Percentiles rank a stretch among this genome's conserved stretches.
phyloP scores from a whole-genome alignment of 2,888 invertebrate species.

The Synanthedon andrenaeformis region DNA sequence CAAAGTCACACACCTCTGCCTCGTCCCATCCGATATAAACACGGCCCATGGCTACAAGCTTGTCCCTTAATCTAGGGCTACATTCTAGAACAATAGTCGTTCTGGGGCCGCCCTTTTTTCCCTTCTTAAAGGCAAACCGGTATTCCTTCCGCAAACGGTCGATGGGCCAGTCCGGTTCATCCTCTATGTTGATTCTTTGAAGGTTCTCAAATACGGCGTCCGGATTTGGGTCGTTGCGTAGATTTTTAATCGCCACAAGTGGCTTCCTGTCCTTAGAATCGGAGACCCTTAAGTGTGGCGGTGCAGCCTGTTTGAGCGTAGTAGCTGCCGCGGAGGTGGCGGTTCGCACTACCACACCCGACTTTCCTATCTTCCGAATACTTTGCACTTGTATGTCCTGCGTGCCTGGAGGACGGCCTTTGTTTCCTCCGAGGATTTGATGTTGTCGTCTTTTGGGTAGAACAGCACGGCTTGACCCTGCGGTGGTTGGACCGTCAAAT shows the following conservation, averaged over 20 bases:
- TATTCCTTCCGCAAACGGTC: not conserved
- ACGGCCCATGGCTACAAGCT: not conserved
- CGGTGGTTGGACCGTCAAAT: not conserved
- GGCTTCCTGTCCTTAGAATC: not conserved
- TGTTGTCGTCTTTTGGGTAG: constrained; percentile 1
- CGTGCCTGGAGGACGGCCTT: not conserved
- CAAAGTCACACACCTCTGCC: constrained; percentile 1
- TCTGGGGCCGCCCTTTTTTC: not conserved
- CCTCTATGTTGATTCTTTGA: not conserved
- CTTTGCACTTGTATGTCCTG: not conserved
- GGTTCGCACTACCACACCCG: constrained; percentile 7
- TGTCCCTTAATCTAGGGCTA: not conserved
- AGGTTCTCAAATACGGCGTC: not conserved
- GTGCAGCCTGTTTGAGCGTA: constrained; percentile 4
- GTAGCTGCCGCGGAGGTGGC: not conserved
- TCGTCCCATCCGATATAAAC: constrained; percentile 5
- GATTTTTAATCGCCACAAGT: not conserved
- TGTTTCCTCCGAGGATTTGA: constrained; percentile 1
- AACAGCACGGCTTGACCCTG: constrained; percentile 5
- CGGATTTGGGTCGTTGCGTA: not conserved
- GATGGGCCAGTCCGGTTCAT: not conserved
- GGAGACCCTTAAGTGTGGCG: not conserved
- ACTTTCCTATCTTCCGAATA: constrained; percentile 5
- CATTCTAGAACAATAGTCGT: not conserved
- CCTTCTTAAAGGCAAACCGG: constrained; percentile 1